Evolutionary conservation across 2,113 vertebrate genomes (phyloP), one percentile per base, ranked within the genome.

Genomic region (Hipposideros armiger): DNA sequence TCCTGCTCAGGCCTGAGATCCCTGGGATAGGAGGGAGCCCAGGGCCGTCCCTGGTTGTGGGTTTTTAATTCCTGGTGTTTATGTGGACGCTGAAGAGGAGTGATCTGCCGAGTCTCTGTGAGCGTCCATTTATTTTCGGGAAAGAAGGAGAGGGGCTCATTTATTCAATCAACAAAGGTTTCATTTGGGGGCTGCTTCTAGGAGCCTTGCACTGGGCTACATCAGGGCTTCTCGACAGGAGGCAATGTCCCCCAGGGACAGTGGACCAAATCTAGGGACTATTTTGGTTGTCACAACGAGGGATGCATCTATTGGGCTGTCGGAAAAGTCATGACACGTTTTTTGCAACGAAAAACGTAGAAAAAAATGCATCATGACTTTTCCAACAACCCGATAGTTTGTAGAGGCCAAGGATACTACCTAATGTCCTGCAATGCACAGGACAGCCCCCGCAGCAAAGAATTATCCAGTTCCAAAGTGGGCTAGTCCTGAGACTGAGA

Each of bases 31-130:
- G 60, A 69, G 11, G 0, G 54, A 94, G 67, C 36, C 0, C 0
- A 1, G 70, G 83, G 78, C 74, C 0, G 28, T 16, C 56, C 90
- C 90, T 87, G 81, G 72, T 86, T 47, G 17, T 95, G 95, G 95
- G 54, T 84, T 83, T 82, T 96, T 95, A 97, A 42, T 45, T 92
- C 97, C 96, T 82, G 11, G 19, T 98, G 90, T 54, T 16, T 93
- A 95, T 66, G 90, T 97, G 97, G 98, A 50, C 45, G 66, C 16
- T 0, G 7, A 11, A 36, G 73, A 93, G 40, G 52, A 81, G 17
- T 47, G 22, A 0, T 96, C 66, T 86, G 72, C 72, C 54, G 85
- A 77, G 24, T 73, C 60, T 95, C 77, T 54, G 50, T 30, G 0
- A 5, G 40, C 0, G 26, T 72, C 74, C 64, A 28, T 26, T 83